phyloP scores from a whole-genome alignment of 2,888 invertebrate genomes.

The Dynastes hyllus region DNA sequence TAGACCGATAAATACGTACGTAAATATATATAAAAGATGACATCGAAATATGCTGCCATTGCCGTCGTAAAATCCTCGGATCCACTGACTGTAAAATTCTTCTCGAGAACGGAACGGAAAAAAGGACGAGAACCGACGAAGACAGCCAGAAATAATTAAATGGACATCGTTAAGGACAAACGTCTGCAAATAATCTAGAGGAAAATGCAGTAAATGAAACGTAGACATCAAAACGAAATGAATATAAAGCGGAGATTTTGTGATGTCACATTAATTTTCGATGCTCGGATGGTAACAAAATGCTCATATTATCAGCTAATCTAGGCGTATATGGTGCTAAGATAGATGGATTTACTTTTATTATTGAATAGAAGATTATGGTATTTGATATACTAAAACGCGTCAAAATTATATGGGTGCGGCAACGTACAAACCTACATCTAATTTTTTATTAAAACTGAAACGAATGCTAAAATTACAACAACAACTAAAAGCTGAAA shows the following conservation, averaged over 20 bases:
- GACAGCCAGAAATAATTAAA: constrained; percentile 63
- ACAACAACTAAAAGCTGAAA: too few relatives aligned
- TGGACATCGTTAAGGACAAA: constrained; percentile 63
- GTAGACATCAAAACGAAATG: constrained; percentile 32
- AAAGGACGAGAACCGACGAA: constrained; percentile 39
- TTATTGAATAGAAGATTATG: neutral
- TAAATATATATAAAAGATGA: constrained; percentile 61
- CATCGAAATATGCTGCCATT: constrained; percentile 57
- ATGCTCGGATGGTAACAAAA: constrained; percentile 35
- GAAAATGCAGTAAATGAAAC: constrained; percentile 59
- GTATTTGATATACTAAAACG: too few relatives aligned
- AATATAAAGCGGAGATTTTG: constrained; percentile 41
- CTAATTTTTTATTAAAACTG: too few relatives aligned
- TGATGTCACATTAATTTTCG: constrained; percentile 40
- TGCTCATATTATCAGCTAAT: constrained; percentile 31
- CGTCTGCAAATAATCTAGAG: constrained; percentile 63
- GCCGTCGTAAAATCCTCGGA: constrained; percentile 56
- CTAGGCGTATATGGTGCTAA: neutral
- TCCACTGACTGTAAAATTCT: constrained; percentile 57
- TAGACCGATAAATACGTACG: constrained; percentile 64
- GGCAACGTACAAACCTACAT: too few relatives aligned
- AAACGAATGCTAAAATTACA: too few relatives aligned
- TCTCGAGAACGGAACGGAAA: constrained; percentile 3
- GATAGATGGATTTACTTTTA: neutral
- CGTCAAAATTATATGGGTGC: too few relatives aligned